Evolutionary conservation across 1,140 invertebrate species (phyloP).

Genomic region (Metopolophium dirhodum): DNA sequence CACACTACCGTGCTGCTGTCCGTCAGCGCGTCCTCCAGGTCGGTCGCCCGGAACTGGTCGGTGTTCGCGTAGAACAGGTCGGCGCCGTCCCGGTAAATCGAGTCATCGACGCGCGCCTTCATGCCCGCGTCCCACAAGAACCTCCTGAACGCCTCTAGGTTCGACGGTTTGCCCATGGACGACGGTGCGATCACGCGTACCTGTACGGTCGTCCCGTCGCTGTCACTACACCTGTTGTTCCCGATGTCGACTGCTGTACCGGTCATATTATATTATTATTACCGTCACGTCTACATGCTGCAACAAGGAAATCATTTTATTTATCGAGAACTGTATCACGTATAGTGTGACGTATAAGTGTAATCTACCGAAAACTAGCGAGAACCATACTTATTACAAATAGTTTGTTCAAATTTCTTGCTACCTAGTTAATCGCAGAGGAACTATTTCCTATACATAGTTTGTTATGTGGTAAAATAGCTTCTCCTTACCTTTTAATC

Average conservation of each 20-base stretch:
- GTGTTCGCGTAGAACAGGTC: constrained; percentile 31
- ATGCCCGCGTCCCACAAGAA: not conserved
- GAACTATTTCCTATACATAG: too few species aligned
- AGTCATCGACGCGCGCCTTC: not conserved
- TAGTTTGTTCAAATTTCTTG: too few species aligned
- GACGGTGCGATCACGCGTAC: constrained; percentile 3
- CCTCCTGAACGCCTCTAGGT: not conserved
- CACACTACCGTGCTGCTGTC: not conserved
- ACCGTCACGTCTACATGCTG: not conserved
- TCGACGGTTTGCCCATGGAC: not conserved
- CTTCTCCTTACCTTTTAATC: too few species aligned
- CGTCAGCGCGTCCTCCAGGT: not conserved
- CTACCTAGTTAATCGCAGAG: too few species aligned
- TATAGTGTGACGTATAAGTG: too few species aligned
- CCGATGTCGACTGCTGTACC: not conserved
- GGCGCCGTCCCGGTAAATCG: not conserved
- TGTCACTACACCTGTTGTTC: not conserved
- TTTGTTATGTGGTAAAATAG: too few species aligned
- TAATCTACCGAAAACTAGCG: too few species aligned
- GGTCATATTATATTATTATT: not conserved
- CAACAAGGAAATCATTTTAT: not conserved
- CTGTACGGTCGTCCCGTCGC: not conserved
- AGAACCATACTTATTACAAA: too few species aligned
- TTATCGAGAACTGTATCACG: not conserved
- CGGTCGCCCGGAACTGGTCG: not conserved